Base-by-base conservation (phyloP, 2,113 vertebrate species). In the Calypte anna region DNA sequence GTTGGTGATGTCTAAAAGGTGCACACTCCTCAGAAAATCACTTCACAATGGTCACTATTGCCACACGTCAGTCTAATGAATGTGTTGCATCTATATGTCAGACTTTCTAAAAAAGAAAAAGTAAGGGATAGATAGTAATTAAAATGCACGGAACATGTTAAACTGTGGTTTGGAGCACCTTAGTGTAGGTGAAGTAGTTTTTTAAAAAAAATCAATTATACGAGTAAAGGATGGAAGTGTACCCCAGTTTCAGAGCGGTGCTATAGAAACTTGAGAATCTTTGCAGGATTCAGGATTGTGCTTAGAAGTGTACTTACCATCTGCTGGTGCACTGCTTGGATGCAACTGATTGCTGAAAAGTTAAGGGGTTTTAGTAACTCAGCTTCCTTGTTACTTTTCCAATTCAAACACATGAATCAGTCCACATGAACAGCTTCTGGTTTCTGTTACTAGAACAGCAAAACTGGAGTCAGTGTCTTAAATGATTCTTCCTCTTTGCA, bases 31-130 rank as follows among this genome's bases (percentile, higher is more conserved):
- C 18, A 24, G 63, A 43, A 77, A n/a, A 43, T 25, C 7, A 0
- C 3, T 20, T 59, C 5, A 0, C 48, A 4, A 4, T n/a, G 25
- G 53, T 36, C 2, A 1, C 17, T 46, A 15, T 30, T 67, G 33
- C 24, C 38, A 10, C 17, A 11, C 13, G 3, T 59, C 20, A 8
- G 33, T 10, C 46, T 48, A 21, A 9, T 9, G 28, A 3, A 22
- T 20, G 12, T 5, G 2, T 21, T 44, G 33, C 13, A 5, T 79
- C 64, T 79, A 7, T 63, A 11, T 23, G 17, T 38, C 75, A 33
- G 25, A 23, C 33, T 75, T 82, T 59, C 33, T 68, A n/a, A 31
- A 7, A 25, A 14, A 11, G 53, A 22, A 68, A 48, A 67, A 44
- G 27, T n/a, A 58, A 74, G 17, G 12, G 9, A 6, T 55, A 40